Conservation (phyloP, 1,140 invertebrate genomes). For the Bacillus rossius region DNA sequence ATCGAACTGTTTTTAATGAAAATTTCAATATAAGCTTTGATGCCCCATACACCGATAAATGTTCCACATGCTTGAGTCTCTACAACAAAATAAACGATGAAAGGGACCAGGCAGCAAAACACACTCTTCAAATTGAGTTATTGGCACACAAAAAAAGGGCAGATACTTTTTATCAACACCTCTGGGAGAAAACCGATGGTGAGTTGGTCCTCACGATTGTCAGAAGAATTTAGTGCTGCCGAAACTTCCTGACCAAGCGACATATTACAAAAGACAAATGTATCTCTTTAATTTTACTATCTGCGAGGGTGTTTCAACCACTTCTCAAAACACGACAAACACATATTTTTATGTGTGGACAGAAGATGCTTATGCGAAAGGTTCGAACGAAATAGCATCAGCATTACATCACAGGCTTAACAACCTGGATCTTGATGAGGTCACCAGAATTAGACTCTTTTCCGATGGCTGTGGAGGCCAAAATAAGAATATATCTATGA, state of each 20-base stretch:
- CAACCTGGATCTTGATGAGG: neutral
- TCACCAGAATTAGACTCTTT: constrained; percentile 5
- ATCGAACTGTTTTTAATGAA: constrained; percentile 6
- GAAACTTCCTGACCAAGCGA: constrained; percentile 2
- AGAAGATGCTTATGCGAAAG: neutral
- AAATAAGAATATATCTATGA: constrained; percentile 10
- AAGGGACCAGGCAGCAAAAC: neutral
- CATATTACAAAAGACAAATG: constrained; percentile 15
- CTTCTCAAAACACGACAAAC: constrained; percentile 5
- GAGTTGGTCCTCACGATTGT: constrained; percentile 8
- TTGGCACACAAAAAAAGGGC: constrained; percentile 3
- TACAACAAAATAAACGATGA: constrained; percentile 11
- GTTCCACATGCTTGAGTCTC: constrained; percentile 14
- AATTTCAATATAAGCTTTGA: constrained; percentile 13
- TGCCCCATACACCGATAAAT: neutral
- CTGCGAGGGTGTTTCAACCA: constrained; percentile 2
- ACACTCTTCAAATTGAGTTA: neutral
- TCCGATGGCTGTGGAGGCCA: constrained; percentile 14
- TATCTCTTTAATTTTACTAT: constrained; percentile 17
- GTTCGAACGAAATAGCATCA: constrained; percentile 11
- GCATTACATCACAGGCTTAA: constrained; percentile 1
- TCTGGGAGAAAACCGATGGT: constrained; percentile 9
- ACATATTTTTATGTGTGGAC: constrained; percentile 2
- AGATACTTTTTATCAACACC: constrained; percentile 7
- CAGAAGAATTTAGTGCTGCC: constrained; percentile 11